Base-by-base conservation (phyloP, 2,888 invertebrate species). In the Volucella inanis region DNA sequence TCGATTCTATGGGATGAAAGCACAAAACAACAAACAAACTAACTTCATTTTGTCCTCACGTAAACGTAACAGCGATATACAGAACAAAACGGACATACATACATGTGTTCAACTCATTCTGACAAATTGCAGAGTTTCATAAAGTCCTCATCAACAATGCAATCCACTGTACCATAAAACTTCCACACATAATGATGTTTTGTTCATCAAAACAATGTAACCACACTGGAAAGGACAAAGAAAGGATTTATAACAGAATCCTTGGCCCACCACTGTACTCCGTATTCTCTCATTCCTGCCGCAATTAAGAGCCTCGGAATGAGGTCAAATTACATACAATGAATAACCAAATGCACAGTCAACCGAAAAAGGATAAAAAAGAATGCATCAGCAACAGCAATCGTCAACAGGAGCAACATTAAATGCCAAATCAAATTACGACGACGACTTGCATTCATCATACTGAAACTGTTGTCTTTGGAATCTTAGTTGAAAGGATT, bases 341-440 rank as follows among this genome's bases (percentile, higher is more conserved):
- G 68, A 74, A 81, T 71, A 77, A 64, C 68, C 38, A 84, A 84
- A 85, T 85, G 80, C 71, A 61, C 79, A 71, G 43, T 67, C 62
- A 47, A 49, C 61, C 43, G 45, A 43, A 22, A 52, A 4, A 57
- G 10, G 22, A 65, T 3, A 22, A 10, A 15, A 68, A 75, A 76
- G 54, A 67, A 67, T 67, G 49, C 59, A 15, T 45, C 45, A 45
- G n/a, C 45, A 45, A 45, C 11, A 45, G 45, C 18, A 22, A 22
- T 22, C 18, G 3, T 22, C 12, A 45, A 12, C n/a, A 47, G 57
- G 14, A 31, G n/a, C 39, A 55, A 49, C 74, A 80, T 75, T 85
- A 85, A 81, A 85, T 67, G 85, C 77, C 81, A 81, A 72, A 85
- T 81, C 85, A 77, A 77, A 85, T 85, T 85, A 85, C 85, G 72